Evolutionary conservation across 2,888 invertebrate genomes (phyloP), one percentile per base, ranked within the genome.

Genomic region (Acleris holmiana): DNA sequence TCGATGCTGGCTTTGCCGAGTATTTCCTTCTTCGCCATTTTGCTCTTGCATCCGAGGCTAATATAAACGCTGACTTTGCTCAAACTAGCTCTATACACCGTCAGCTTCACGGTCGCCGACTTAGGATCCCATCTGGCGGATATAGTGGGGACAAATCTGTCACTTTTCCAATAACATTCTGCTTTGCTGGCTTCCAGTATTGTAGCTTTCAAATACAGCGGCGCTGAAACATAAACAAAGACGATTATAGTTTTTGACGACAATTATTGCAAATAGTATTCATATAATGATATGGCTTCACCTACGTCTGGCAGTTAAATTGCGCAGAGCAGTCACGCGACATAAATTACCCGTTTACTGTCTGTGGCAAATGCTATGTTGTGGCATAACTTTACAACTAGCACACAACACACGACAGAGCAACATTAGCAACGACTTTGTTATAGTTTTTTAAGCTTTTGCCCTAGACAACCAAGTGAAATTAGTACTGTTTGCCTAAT

Each of bases 171-270:
- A 69, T 92, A 92, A 68, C 89, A 90, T 72, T 93, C 93, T 0
- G 90, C 88, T 75, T 92, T 94, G 71, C 94, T 95, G 67, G 94
- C 94, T 78, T 96, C 96, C 68, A 95, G 94, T 67, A 96, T 94
- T 0, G 95, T 95, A 66, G 96, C 96, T 86, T 97, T 97, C 68
- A 97, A 93, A 80, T 97, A 97, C 75, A 97, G 92, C 60, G 95
- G 95, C 41, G 95, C 94, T 95, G 84, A 66, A 92, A 90, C 68
- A 67, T 70, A 69, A 72, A 67, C 67, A 62, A 54, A 54, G 46
- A 58, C 4, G 13, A 35, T 35, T 35, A 35, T 29, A 29, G 29
- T 10, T 29, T 29, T 44, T 17, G 44, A 44, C 2, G 44, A 6
- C 2, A 44, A 44, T 6, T 15, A n/a, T 17, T n/a, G 7, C 15